Percentiles rank a stretch among this genome's conserved stretches.
phyloP scores from a whole-genome alignment of 92 coral and sea anemone genomes.

The Montipora capitata region DNA sequence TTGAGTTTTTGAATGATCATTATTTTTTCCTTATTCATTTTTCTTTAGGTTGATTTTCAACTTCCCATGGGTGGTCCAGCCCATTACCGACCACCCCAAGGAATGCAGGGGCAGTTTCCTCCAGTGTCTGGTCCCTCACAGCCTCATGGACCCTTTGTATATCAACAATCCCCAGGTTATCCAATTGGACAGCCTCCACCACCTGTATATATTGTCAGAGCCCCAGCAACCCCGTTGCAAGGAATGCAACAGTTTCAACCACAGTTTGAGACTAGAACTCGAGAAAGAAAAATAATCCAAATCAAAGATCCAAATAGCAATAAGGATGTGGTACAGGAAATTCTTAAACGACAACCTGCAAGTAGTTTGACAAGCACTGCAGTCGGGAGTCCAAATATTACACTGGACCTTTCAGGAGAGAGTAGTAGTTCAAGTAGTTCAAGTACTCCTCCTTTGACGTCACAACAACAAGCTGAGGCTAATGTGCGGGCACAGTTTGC shows the following conservation, averaged over 20 bases:
- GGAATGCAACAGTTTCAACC: constrained; percentile 46
- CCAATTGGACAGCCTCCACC: constrained; percentile 35
- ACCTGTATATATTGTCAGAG: constrained; percentile 34
- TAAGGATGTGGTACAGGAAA: constrained; percentile 90
- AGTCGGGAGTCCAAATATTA: constrained; percentile 70
- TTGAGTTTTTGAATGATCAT: too few species aligned
- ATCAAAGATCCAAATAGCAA: constrained; percentile 90
- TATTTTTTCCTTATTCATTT: too few species aligned
- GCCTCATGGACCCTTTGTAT: constrained; percentile 55
- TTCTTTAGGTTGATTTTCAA: constrained; percentile 46
- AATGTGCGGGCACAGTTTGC: constrained; percentile 89
- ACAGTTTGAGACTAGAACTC: constrained; percentile 65
- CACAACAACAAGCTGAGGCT: constrained; percentile 54
- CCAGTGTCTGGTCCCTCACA: constrained; percentile 65
- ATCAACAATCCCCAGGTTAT: constrained; percentile 39
- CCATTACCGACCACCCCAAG: constrained; percentile 58
- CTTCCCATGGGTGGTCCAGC: constrained; percentile 49
- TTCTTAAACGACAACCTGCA: constrained; percentile 49
- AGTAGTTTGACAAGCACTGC: constrained; percentile 45
- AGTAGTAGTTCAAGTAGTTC: constrained; percentile 81
- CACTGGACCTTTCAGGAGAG: constrained; percentile 80
- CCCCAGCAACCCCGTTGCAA: constrained; percentile 21
- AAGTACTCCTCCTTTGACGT: constrained; percentile 78
- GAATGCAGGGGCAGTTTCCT: constrained; percentile 57
- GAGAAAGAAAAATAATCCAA: constrained; percentile 84